Base-by-base conservation (phyloP, 1,140 invertebrate genomes). In the Probaryconus sp. region DNA sequence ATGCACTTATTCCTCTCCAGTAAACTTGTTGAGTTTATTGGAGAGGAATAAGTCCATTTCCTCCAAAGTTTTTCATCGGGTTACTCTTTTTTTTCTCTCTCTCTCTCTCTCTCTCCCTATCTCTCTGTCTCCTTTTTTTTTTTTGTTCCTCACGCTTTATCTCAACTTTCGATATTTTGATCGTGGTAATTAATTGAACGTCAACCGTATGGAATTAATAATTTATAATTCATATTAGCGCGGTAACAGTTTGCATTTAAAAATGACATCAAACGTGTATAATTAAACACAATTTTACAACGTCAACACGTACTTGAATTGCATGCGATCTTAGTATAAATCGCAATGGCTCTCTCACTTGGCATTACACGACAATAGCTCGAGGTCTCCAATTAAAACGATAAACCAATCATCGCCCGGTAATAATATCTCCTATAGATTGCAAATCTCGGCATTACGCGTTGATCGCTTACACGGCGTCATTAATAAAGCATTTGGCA, bases 401-500 rank as follows among this genome's bases (percentile, higher is more conserved):
- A 63, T 63, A 63, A 64, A 64, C 38, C 60, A 64, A 45, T 45
- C 48, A 53, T 64, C 38, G 48, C 48, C 10, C n/a, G 13, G 17
- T 64, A 53, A 64, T 64, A 63, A 63, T 63, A 38, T 33, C 16
- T 4, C 17, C 35, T 17, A 61, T 31, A 14, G 43, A 50, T 61
- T 50, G 58, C 35, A 60, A 60, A 60, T 2, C 35, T 31, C 11
- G 18, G 26, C 31, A 45, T 53, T 64, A 45, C 28, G 48, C 16
- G 35, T 53, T 64, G 53, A 64, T 64, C 53, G 13, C 16, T n/a
- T 28, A 35, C 47, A 64, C 38, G 53, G 47, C 3, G 47, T 47
- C 53, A 64, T 64, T 65, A 47, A 45, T 55, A 65, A 65, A 2
- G 24, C 40, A 53, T 65, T 65, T 65, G 48, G n/a, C n/a, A n/a